These are phyloP conservation scores for Nyctibius grandis DNA, from an alignment of 2,797 vertebrate genomes.

Conservation along the genomic window DNA sequence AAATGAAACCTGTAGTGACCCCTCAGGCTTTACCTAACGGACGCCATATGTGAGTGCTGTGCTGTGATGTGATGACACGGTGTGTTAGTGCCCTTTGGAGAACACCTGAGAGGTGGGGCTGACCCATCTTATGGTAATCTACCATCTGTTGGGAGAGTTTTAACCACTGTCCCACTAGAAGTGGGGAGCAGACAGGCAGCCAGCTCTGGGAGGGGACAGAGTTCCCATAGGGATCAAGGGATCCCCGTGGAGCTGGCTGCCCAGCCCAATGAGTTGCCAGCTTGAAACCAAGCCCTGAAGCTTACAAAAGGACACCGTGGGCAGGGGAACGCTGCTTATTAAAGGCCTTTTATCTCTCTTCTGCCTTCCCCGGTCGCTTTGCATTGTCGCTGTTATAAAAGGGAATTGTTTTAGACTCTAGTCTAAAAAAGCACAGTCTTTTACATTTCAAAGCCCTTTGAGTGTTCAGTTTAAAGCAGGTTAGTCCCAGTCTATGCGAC, in stretches of 20 bases:
- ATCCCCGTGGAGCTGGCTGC: neutral
- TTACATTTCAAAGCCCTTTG: slow-evolving; percentile 45
- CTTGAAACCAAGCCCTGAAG: slow-evolving; percentile 1
- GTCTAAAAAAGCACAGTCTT: neutral
- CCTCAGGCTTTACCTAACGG: neutral
- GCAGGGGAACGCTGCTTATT: neutral
- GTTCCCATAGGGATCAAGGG: neutral
- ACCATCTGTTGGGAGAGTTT: neutral
- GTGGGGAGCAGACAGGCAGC: neutral
- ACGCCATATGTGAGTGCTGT: fast-evolving
- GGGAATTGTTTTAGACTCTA: slow-evolving; percentile 11
- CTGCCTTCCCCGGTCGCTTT: slow-evolving; percentile 20
- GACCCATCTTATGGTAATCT: neutral
- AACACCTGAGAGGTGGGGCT: neutral
- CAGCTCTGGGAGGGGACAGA: neutral
- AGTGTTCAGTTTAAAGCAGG: slow-evolving; percentile 10
- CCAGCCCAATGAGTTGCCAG: neutral
- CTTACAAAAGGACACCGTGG: neutral
- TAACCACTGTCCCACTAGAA: neutral
- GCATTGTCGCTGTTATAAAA: neutral
- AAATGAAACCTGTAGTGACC: neutral
- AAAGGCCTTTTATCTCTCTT: slow-evolving; percentile 30
- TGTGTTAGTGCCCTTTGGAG: neutral
- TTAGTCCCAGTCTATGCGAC: neutral
- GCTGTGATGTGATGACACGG: neutral